These are phyloP conservation scores for Chrysopa pallens DNA, from an alignment of 1,140 invertebrate genomes.

Conservation along the genomic window DNA sequence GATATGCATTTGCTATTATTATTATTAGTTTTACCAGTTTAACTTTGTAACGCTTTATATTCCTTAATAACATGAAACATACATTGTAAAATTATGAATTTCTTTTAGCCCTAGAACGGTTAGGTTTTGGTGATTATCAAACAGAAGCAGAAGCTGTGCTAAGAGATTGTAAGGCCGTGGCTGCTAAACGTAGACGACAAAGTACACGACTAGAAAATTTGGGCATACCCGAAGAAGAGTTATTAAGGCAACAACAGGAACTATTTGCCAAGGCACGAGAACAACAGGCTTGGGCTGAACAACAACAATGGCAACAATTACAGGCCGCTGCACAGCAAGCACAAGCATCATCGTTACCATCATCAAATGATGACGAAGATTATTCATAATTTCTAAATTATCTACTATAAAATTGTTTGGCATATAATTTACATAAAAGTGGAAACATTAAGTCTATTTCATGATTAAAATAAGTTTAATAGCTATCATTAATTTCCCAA, in stretches of 20 bases:
- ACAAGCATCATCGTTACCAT: slow-evolving; percentile 20
- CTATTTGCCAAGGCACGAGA: slow-evolving; percentile 92
- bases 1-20: too few species aligned
- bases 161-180: slow-evolving; percentile 90
- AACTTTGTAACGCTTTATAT: too few species aligned
- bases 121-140: slow-evolving; percentile 87
- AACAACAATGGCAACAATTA: slow-evolving; percentile 75
- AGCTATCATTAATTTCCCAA: neutral
- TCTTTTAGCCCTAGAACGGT: slow-evolving; percentile 63
- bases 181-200: slow-evolving; percentile 80
- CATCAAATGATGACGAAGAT: slow-evolving; percentile 33
- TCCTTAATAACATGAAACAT: too few species aligned
- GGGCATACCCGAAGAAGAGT: slow-evolving; percentile 93
- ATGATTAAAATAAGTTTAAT: neutral
- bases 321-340: slow-evolving; percentile 41
- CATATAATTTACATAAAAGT: neutral
- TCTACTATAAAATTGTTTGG: neutral
- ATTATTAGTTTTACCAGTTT: too few species aligned
- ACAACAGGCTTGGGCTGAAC: slow-evolving; percentile 72
- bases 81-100: neutral
- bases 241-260: slow-evolving; percentile 92
- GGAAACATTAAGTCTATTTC: neutral
- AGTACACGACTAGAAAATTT: slow-evolving; percentile 90
- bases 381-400: slow-evolving; percentile 20
- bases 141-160: slow-evolving; percentile 86